Conservation (phyloP, 2,113 vertebrate genomes). For the Alaudala cheleensis region DNA sequence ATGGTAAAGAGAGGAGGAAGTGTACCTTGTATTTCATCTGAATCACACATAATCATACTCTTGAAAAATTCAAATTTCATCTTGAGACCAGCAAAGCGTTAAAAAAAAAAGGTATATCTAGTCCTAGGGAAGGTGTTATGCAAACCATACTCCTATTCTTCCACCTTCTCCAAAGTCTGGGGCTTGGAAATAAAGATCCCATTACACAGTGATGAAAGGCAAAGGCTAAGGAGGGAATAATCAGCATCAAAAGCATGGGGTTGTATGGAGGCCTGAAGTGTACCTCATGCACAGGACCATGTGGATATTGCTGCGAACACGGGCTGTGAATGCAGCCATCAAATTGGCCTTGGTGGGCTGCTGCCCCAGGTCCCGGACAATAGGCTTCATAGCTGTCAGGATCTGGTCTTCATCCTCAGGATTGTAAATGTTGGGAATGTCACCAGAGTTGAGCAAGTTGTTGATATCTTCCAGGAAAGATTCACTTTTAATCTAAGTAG, state of each 20-base stretch:
- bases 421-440: constrained; percentile 87
- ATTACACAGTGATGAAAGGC: not conserved
- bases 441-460: constrained; percentile 89
- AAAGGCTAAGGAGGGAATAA: not conserved
- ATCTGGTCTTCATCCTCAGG: constrained; percentile 87
- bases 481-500: constrained; percentile 86
- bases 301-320: constrained; percentile 87
- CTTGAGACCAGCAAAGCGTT: not conserved
- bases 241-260: not conserved
- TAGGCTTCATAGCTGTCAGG: constrained; percentile 80
- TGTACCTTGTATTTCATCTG: not conserved
- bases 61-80: not conserved
- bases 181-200: not conserved
- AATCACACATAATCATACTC: not conserved
- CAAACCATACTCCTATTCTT: not conserved
- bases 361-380: constrained; percentile 84
- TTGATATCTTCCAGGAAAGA: constrained; percentile 94
- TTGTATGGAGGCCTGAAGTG: not conserved
- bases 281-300: constrained; percentile 94
- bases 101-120: not conserved
- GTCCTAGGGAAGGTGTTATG: not conserved
- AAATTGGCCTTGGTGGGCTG: constrained; percentile 89
- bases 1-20: not conserved
- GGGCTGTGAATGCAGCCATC: constrained; percentile 83
- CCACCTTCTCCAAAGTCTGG: not conserved